A percentile compares a stretch with the other conserved stretches of the same genome.
These are phyloP conservation scores for Trissoscelio sp. DNA, from an alignment of 2,888 invertebrate species.

Conservation along the genomic window DNA sequence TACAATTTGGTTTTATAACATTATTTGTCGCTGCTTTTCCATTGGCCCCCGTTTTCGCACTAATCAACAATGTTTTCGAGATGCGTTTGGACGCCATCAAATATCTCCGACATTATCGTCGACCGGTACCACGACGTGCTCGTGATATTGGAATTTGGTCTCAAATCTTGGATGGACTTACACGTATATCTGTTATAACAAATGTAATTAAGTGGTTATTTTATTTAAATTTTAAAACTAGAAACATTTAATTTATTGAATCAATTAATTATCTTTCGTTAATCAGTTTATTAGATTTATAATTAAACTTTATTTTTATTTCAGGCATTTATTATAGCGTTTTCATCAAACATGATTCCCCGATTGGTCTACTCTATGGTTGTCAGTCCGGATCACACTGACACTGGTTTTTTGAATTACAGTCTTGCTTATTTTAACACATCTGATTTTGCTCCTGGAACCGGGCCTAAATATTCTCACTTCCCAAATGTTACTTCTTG, in stretches of 20 bases:
- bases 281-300: not conserved
- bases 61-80: conserved; percentile 93
- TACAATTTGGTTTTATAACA: conserved; percentile 94
- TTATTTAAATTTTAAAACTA: not conserved
- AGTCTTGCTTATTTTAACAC: conserved; percentile 88
- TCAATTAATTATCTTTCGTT: not conserved
- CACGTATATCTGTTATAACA: conserved; percentile 90
- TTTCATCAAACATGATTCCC: conserved; percentile 93
- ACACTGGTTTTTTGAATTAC: conserved; percentile 85
- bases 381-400: conserved; percentile 84
- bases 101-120: conserved; percentile 89
- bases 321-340: conserved; percentile 92
- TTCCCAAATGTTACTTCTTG: conserved; percentile 78
- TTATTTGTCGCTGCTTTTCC: conserved; percentile 95
- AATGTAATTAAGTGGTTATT: conserved; percentile 85
- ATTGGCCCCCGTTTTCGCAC: conserved; percentile 91
- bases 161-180: conserved; percentile 89
- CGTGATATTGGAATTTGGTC: conserved; percentile 92
- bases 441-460: conserved; percentile 85
- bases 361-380: conserved; percentile 88
- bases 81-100: conserved; percentile 93
- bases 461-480: conserved; percentile 77
- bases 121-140: conserved; percentile 90
- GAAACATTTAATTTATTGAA: not conserved
- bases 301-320: conserved; percentile 66